Evolutionary conservation across 2,113 vertebrate genomes (phyloP), one percentile per base, ranked within the genome.

Genomic region (Phylloscopus trochiloides): DNA sequence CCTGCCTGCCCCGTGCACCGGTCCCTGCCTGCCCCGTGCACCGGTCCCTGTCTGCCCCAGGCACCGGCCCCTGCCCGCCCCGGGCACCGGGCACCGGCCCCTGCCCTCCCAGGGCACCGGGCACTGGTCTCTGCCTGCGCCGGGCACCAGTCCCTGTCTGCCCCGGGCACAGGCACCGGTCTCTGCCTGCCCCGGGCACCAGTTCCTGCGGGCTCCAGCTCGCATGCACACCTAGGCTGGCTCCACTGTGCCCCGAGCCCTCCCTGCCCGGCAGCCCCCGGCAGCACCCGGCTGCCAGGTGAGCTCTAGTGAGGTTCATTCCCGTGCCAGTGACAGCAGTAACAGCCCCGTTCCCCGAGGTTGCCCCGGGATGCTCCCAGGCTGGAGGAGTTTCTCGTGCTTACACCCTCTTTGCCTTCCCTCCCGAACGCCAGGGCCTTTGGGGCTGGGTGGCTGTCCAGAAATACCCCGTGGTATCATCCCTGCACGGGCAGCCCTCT

Each of bases 381-480:
- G 51, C 31, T 24, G 65, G n/a, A 70, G 59, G 42, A 21, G 25
- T 8, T 52, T 22, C 43, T 5, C 3, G 3, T 14, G 22, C 40
- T 52, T 10, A 10, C 2, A 4, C 8, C 14, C 5, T 21, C 15
- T 5, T 17, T 0, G 0, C 63, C 36, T 20, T 43, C 24, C 57
- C 36, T 31, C 28, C 51, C 1, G 1, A 15, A 15, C 21, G 31
- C 26, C 1, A 58, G 6, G 6, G 11, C 12, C 29, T 40, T 3
- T 8, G 15, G 67, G 81, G 26, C 6, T 17, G 21, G 15, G 84
- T 1, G 10, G 16, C 48, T 66, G 26, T 31, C 38, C 52, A 7
- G 1, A 47, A 26, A 14, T 1, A 40, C 11, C 38, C 61, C 12
- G 14, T 1, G 40, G 12, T 43, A 11, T 21, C n/a, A 29, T 4